Evolutionary conservation across 1,140 invertebrate species (phyloP).

Genomic region (Xylocopa sonorina): DNA sequence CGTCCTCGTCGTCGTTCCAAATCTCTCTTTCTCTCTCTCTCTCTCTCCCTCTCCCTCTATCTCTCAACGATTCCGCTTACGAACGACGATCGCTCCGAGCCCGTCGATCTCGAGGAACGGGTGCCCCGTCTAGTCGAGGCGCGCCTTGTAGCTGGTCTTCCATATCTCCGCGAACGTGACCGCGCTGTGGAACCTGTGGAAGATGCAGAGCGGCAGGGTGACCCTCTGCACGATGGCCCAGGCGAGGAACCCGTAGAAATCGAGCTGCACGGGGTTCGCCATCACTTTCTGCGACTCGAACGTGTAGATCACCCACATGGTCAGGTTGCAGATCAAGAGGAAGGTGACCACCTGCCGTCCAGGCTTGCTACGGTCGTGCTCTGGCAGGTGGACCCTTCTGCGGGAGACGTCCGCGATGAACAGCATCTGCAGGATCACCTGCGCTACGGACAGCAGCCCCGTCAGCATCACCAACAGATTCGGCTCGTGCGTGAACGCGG

Average conservation of each 20-base stretch:
- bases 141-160: conserved; percentile 98
- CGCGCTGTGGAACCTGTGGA: conserved; percentile 98
- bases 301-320: conserved; percentile 97
- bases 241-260: conserved; percentile 96
- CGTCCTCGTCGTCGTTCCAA: not conserved
- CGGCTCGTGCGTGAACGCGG: conserved; percentile 91
- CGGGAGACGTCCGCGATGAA: conserved; percentile 97
- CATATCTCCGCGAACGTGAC: conserved; percentile 98
- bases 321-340: conserved; percentile 96
- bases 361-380: conserved; percentile 96
- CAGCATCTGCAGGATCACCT: conserved; percentile 95
- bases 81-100: conserved; percentile 59
- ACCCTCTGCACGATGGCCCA: conserved; percentile 97
- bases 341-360: conserved; percentile 97
- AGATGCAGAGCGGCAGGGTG: conserved; percentile 97
- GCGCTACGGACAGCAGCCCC: conserved; percentile 91
- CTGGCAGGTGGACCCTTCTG: conserved; percentile 92
- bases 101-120: conserved; percentile 46
- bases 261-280: conserved; percentile 94
- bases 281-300: conserved; percentile 97
- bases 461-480: conserved; percentile 95
- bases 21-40: not conserved
- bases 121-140: conserved; percentile 85
- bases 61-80: conserved; percentile 11
- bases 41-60: not conserved